Evolutionary conservation across 2,888 invertebrate genomes (phyloP).

Genomic region (Gastrophysa polygoni): DNA sequence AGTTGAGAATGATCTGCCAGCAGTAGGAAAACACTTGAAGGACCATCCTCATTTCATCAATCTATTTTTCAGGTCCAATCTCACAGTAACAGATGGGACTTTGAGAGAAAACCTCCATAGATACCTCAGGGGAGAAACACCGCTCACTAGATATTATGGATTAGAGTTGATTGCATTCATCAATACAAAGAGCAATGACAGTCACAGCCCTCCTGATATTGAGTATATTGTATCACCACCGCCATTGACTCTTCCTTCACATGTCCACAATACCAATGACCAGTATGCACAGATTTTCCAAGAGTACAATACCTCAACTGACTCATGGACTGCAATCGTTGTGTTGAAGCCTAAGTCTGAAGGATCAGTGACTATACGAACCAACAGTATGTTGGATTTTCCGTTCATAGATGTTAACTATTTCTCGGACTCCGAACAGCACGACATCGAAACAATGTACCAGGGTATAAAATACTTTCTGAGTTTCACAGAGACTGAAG

Average conservation of each 20-base stretch:
- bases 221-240: slow-evolving; percentile 55
- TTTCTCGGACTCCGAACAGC: slow-evolving; percentile 34
- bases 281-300: neutral
- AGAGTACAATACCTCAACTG: slow-evolving; percentile 20
- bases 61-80: slow-evolving; percentile 13
- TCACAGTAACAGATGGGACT: neutral
- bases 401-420: slow-evolving; percentile 45
- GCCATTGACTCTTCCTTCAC: slow-evolving; percentile 48
- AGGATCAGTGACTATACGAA: slow-evolving; percentile 44
- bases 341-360: slow-evolving; percentile 45
- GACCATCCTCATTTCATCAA: slow-evolving; percentile 63
- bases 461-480: slow-evolving; percentile 60
- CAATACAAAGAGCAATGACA: slow-evolving; percentile 24
- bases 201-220: slow-evolving; percentile 36
- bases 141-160: slow-evolving; percentile 10
- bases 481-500: slow-evolving; percentile 57
- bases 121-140: slow-evolving; percentile 13
- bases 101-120: slow-evolving; percentile 12
- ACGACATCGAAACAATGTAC: slow-evolving; percentile 70
- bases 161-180: slow-evolving; percentile 17
- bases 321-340: slow-evolving; percentile 31
- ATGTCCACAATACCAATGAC: slow-evolving; percentile 14
- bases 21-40: slow-evolving; percentile 81
- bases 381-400: slow-evolving; percentile 45
- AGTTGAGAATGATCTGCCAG: slow-evolving; percentile 67